Conservation (phyloP, 1,140 invertebrate genomes). For the silkworm (Bombyx mori) region DNA sequence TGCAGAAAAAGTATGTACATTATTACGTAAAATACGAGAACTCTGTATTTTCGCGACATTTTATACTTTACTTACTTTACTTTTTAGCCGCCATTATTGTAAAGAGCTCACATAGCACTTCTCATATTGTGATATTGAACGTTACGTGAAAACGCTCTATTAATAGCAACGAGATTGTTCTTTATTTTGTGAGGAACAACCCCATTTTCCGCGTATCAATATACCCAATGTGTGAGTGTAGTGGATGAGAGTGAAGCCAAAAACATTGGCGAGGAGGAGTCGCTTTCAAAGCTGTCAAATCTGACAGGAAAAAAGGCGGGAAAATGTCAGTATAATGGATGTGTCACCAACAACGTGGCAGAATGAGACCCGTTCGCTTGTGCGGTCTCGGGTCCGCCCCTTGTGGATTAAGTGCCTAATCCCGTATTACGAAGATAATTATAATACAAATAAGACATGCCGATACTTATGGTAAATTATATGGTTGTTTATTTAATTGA, state of each 20-base stretch:
- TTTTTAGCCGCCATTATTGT: too few relatives aligned
- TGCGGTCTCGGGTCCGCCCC: slow-evolving; percentile 39
- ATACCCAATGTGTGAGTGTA: slow-evolving; percentile 19
- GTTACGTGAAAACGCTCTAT: slow-evolving; percentile 7
- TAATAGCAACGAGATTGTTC: background rate
- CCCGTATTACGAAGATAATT: slow-evolving; percentile 10
- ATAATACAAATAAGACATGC: too few relatives aligned
- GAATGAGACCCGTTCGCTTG: slow-evolving; percentile 49
- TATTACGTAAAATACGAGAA: too few relatives aligned
- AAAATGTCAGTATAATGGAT: slow-evolving; percentile 67
- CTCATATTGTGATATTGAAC: slow-evolving; percentile 5
- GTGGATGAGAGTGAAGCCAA: slow-evolving; percentile 29
- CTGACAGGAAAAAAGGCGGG: slow-evolving; percentile 66
- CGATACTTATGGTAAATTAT: too few relatives aligned
- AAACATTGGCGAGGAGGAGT: slow-evolving; percentile 58
- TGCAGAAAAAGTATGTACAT: too few relatives aligned
- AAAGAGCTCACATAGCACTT: too few relatives aligned
- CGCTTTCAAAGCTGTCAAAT: slow-evolving; percentile 66
- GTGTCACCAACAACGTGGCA: slow-evolving; percentile 56
- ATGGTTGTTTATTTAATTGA: too few relatives aligned
- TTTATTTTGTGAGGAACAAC: slow-evolving; percentile 4
- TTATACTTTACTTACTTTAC: too few relatives aligned
- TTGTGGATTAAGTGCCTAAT: slow-evolving; percentile 39
- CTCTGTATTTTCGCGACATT: too few relatives aligned
- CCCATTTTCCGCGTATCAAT: slow-evolving; percentile 18